Evolutionary conservation across 2,888 invertebrate species (phyloP), one percentile per base, ranked within the genome.

Genomic region (Geotrupes spiniger): DNA sequence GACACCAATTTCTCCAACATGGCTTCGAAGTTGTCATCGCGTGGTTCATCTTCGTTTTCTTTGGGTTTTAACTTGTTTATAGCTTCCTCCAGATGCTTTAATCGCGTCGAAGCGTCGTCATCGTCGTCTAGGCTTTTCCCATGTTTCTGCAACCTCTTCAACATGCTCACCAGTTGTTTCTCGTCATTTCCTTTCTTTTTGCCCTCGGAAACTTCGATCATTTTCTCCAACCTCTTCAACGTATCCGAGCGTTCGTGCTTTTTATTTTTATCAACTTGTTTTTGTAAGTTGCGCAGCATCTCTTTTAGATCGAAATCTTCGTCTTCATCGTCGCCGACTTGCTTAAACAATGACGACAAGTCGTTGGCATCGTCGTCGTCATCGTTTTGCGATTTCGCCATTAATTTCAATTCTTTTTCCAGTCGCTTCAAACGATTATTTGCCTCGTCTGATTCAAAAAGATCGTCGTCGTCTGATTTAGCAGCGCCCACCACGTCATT

Each of bases 21-120:
- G 16, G 45, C 26, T 26, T 46, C 31, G 27, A 54, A 37, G 27
- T 42, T 42, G 1, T 25, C 46, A 14, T 48, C 9, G 10, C 25
- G 17, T 5, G 16, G 36, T 44, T 49, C 43, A 1, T 39, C 25
- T 17, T 50, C 51, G 10, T 63, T 60, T 28, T 61, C 61, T 49
- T 62, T 65, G 1, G 64, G 62, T 40, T 54, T 59, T 14, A 69
- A 44, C 29, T 51, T 60, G 17, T 63, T 59, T 11, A 71, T 69
- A 1, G 64, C 67, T 2, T 52, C 45, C 52, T 69, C 62, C 11
- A 71, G 51, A 38, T 56, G 49, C 49, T 58, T 62, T 9, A 56
- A 17, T 41, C 63, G 53, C 2, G 50, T 25, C 17, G 57, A 60
- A 1, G 54, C 41, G 15, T 51, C 51, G 14, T 61, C 59, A 17